Evolutionary conservation across 1,140 invertebrate species (phyloP).

Genomic region (Drosophila hydei): DNA sequence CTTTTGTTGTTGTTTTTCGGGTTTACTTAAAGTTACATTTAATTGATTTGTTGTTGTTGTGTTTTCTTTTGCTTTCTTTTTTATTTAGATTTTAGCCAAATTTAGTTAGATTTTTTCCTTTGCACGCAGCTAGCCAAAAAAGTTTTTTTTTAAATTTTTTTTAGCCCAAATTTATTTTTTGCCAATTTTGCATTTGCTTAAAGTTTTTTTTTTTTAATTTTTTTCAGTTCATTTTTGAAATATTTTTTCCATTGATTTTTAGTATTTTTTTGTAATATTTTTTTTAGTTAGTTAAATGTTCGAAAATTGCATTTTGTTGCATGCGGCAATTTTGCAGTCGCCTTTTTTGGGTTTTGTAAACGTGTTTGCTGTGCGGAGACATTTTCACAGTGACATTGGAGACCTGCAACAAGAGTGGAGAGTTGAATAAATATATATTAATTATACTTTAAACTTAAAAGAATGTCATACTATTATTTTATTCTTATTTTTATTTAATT

Average conservation of each 20-base stretch:
- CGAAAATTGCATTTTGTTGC: conserved; percentile 67
- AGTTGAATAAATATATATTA: background rate
- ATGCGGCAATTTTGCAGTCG: conserved; percentile 50
- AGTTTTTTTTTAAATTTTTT: conserved; percentile 36
- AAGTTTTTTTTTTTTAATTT: conserved; percentile 51
- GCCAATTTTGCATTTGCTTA: conserved; percentile 64
- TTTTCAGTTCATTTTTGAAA: conserved; percentile 66
- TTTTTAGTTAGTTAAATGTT: conserved; percentile 69
- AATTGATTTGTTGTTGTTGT: conserved; percentile 37
- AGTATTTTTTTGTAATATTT: conserved; percentile 2
- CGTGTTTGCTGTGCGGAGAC: conserved; percentile 60
- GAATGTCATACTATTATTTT: too few relatives aligned
- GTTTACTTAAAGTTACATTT: conserved; percentile 69
- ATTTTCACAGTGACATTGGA: conserved; percentile 79
- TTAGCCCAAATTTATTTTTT: conserved; percentile 61
- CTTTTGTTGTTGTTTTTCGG: conserved; percentile 44
- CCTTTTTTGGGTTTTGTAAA: conserved; percentile 43
- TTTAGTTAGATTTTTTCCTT: conserved; percentile 43
- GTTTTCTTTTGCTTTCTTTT: conserved; percentile 44
- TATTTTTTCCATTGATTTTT: background rate
- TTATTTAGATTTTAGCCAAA: conserved; percentile 44
- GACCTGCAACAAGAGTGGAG: conserved; percentile 47
- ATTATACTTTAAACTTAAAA: too few relatives aligned
- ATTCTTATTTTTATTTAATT: too few relatives aligned
- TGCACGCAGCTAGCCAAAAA: conserved; percentile 67